Conservation (phyloP, 1,140 invertebrate species). For the Lethocerus indicus region DNA sequence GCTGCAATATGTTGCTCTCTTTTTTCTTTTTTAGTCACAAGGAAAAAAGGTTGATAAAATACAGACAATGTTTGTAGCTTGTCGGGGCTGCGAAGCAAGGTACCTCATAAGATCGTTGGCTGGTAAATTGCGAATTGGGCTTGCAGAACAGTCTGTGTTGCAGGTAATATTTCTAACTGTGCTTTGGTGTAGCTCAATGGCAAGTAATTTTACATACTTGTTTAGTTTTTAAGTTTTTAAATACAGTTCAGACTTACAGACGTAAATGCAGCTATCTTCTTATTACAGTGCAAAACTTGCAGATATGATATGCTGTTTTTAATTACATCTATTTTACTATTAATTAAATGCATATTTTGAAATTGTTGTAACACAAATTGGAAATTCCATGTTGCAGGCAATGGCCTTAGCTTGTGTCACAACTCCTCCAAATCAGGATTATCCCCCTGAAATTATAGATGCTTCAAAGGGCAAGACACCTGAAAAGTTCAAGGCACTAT, state of each 20-base stretch:
- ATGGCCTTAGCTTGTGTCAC: slow-evolving; percentile 66
- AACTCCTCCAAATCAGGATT: slow-evolving; percentile 48
- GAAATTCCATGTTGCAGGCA: slow-evolving; percentile 32
- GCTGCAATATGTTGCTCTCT: too few species aligned
- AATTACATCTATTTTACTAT: too few species aligned
- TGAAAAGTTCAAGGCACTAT: slow-evolving; percentile 63
- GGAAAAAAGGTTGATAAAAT: slow-evolving; percentile 86
- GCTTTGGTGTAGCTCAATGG: too few species aligned
- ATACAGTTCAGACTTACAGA: too few species aligned
- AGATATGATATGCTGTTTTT: too few species aligned
- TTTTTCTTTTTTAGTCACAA: slow-evolving; percentile 38
- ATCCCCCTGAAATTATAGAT: slow-evolving; percentile 45
- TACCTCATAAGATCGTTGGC: slow-evolving; percentile 83
- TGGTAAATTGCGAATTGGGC: slow-evolving; percentile 89
- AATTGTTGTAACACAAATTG: background rate
- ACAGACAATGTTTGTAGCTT: slow-evolving; percentile 82
- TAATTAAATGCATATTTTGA: too few species aligned
- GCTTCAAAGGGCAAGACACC: slow-evolving; percentile 35
- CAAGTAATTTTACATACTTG: too few species aligned
- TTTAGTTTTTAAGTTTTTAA: too few species aligned
- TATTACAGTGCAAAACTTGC: too few species aligned
- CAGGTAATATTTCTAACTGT: too few species aligned
- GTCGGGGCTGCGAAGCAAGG: slow-evolving; percentile 74
- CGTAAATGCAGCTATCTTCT: too few species aligned
- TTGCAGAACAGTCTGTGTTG: slow-evolving; percentile 92